A percentile compares a stretch with the other conserved stretches of the same genome.
phyloP scores from a whole-genome alignment of 2,888 invertebrate genomes.

The Luperina testacea region DNA sequence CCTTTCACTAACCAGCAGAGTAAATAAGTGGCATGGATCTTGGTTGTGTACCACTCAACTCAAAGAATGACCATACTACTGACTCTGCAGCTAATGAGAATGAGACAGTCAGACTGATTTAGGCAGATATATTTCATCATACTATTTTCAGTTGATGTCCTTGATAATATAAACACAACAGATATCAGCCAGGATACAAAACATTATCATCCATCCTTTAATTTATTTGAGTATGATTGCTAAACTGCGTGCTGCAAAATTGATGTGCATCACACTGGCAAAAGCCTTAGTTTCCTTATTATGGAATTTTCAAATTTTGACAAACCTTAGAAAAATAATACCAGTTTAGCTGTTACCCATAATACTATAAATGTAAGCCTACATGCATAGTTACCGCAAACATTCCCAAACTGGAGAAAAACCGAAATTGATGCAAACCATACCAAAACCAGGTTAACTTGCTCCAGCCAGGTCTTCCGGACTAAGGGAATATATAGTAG shows the following conservation, averaged over 20 bases:
- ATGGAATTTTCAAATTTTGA: neutral
- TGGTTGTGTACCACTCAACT: neutral
- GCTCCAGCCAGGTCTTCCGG: neutral
- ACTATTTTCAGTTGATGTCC: conserved; percentile 11
- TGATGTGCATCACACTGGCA: neutral
- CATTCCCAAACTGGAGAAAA: neutral
- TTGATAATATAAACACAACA: conserved; percentile 19
- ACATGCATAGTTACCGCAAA: neutral
- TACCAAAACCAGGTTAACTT: neutral
- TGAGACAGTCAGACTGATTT: neutral
- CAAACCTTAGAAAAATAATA: neutral
- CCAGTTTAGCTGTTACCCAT: neutral
- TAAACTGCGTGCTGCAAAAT: neutral
- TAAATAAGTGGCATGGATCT: neutral
- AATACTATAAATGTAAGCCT: neutral
- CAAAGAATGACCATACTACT: too few relatives aligned
- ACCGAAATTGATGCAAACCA: neutral
- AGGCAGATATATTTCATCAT: neutral
- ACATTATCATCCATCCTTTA: conserved; percentile 52
- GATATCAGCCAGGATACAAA: conserved; percentile 44
- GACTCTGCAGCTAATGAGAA: neutral
- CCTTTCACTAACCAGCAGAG: neutral
- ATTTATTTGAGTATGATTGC: conserved; percentile 27
- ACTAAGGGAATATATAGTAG: neutral
- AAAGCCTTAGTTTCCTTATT: conserved; percentile 1